A percentile compares a stretch with the other conserved stretches of the same genome.
These are phyloP conservation scores for Anguilla japonica DNA, from an alignment of 2,113 vertebrate genomes.

Conservation along the genomic window DNA sequence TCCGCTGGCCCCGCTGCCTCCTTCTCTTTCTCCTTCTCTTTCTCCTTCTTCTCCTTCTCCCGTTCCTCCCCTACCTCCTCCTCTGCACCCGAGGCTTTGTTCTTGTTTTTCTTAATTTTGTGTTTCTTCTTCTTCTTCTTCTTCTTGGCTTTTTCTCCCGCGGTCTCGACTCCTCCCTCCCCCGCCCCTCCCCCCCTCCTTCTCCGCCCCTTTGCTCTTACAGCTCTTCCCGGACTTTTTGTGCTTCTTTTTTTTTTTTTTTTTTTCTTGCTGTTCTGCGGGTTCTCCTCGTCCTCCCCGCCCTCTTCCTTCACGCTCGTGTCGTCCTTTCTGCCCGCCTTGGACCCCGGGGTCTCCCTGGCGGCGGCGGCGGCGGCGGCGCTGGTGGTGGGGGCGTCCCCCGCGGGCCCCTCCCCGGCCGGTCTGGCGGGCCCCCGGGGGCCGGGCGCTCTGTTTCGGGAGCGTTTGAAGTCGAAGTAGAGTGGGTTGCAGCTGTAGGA, in stretches of 20 bases:
- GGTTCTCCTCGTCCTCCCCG: conserved; percentile 57
- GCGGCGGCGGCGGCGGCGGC: conserved; percentile 59
- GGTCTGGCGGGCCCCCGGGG: conserved; percentile 54
- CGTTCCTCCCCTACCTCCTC: conserved; percentile 32
- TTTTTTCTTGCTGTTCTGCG: conserved; percentile 69
- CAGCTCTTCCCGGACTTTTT: conserved; percentile 91
- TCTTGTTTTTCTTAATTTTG: conserved; percentile 85
- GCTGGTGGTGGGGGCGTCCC: conserved; percentile 54
- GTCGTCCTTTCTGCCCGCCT: conserved; percentile 53
- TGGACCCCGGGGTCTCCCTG: conserved; percentile 39
- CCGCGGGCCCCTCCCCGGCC: conserved; percentile 42
- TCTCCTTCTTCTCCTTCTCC: conserved; percentile 25
- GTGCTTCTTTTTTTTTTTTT: conserved; percentile 94
- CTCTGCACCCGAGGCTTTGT: conserved; percentile 54
- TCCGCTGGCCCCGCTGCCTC: conserved; percentile 34
- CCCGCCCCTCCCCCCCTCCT: conserved; percentile 37
- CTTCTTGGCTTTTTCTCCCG: conserved; percentile 84
- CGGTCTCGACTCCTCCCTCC: conserved; percentile 56
- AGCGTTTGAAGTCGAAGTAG: conserved; percentile 97
- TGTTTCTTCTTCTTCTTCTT: conserved; percentile 91
- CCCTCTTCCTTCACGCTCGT: conserved; percentile 50
- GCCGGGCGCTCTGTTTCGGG: conserved; percentile 81
- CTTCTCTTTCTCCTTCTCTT: background rate
- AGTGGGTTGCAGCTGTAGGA: conserved; percentile 98
- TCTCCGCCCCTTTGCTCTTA: conserved; percentile 80